Evolutionary conservation across 2,888 invertebrate species (phyloP).

Genomic region (Fissipunctia ypsillon): DNA sequence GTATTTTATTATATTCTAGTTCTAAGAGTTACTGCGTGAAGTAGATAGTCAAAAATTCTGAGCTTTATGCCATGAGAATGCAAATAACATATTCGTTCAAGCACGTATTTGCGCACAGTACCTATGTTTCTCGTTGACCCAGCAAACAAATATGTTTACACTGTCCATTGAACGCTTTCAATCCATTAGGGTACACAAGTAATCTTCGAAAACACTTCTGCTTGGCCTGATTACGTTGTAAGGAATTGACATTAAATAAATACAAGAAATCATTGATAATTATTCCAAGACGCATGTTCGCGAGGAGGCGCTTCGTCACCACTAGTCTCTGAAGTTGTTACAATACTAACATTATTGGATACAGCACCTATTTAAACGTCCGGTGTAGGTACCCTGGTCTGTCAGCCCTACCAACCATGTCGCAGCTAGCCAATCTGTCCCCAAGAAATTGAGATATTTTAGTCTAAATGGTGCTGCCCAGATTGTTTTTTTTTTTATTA

Average conservation of each 20-base stretch:
- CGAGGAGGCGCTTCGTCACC: not conserved
- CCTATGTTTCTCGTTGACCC: conserved; percentile 48
- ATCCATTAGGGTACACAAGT: conserved; percentile 39
- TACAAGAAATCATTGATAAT: conserved; percentile 6
- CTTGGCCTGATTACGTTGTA: conserved; percentile 26
- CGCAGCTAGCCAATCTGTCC: not conserved
- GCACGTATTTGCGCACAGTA: conserved; percentile 22
- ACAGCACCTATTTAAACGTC: not conserved
- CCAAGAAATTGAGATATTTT: not conserved
- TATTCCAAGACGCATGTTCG: not conserved
- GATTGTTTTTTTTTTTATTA: not conserved
- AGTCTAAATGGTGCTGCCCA: not conserved
- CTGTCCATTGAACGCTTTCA: conserved; percentile 36
- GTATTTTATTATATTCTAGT: not conserved
- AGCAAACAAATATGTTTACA: conserved; percentile 43
- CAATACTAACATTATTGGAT: not conserved
- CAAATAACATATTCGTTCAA: conserved; percentile 25
- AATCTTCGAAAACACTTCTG: conserved; percentile 30
- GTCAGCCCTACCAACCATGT: not conserved
- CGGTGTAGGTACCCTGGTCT: not conserved
- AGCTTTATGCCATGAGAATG: conserved; percentile 9
- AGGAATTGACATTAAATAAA: conserved; percentile 27
- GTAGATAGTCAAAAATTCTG: not conserved
- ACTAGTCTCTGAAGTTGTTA: not conserved
- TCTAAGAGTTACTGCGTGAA: not conserved